Conservation (phyloP, 2,797 vertebrate genomes). For the Spatula versicolor region DNA sequence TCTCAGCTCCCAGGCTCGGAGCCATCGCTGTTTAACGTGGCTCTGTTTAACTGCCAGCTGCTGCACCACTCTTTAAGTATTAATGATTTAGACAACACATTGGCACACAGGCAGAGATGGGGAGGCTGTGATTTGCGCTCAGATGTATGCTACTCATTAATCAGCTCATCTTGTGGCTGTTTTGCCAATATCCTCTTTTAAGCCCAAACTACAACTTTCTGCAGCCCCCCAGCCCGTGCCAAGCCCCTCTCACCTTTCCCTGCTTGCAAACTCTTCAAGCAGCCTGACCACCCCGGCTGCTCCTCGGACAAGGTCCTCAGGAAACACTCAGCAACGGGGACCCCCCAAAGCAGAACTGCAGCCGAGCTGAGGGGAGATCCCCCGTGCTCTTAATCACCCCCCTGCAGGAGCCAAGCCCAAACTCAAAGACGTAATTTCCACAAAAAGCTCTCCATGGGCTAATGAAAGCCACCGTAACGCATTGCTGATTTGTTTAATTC, state of each 20-base stretch:
- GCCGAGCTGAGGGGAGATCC: background rate
- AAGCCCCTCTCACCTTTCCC: background rate
- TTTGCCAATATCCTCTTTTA: background rate
- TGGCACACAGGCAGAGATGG: background rate
- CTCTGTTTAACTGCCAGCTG: slow-evolving; percentile 28
- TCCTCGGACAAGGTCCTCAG: background rate
- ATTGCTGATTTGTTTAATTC: background rate
- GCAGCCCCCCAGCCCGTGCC: background rate
- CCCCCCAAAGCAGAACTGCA: background rate
- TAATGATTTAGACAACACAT: background rate
- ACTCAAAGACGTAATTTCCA: background rate
- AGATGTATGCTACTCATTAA: background rate
- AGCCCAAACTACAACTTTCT: background rate
- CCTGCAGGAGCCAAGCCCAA: background rate
- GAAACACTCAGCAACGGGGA: background rate
- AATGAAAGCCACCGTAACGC: background rate
- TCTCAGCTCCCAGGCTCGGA: background rate
- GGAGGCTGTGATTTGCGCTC: slow-evolving; percentile 11
- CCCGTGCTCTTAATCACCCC: background rate
- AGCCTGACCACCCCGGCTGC: background rate
- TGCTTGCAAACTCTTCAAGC: background rate
- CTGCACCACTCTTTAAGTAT: slow-evolving; percentile 3
- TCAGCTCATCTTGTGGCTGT: background rate
- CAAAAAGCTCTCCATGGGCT: background rate
- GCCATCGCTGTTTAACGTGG: background rate